Base-by-base conservation (phyloP, 2,113 vertebrate species). In the Apistogramma diplotaenia region DNA sequence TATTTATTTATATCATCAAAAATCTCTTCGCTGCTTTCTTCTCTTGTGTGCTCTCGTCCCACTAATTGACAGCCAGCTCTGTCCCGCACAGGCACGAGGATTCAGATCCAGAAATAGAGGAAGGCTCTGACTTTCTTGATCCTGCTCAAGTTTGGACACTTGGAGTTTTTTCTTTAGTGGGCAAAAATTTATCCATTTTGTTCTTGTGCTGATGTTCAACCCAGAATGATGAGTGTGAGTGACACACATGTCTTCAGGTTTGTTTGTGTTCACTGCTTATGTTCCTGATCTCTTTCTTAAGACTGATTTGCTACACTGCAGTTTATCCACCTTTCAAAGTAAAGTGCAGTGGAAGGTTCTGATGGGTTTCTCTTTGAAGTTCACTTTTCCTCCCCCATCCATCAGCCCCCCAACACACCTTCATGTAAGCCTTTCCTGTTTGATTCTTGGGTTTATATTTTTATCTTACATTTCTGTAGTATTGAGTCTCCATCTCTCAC, bases 51-150 rank as follows among this genome's bases (percentile, higher is more conserved):
- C 21, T 43, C 65, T 33, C 19, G 2, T 62, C 73, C n/a, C 77
- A 54, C 59, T 84, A 81, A 81, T 23, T 85, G 82, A 87, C 82
- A 84, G 74, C 29, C 59, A 6, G 78, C 59, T 3, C 46, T 12
- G 35, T 54, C 18, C 19, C 51, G 21, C 51, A 25, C 5, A 16
- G 43, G 43, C 59, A 75, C 5, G 23, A 18, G 46, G 0, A 18
- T 15, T 49, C 46, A 37, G 33, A 73, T 7, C 35, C 25, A 49
- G 62, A 49, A 49, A 49, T 2, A 8, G 23, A 37, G 2, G 25
- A 27, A 46, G 2, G 23, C 40, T 49, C 37, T 15, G 0, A 4
- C 2, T 6, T 6, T 4, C 46, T 49, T 67, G 23, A 46, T 46
- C 40, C 40, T 27, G 40, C 23, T 19, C 8, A 7, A 19, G 16